These are phyloP conservation scores for Heteractis magnifica DNA, from an alignment of 92 coral and sea anemone species.

Conservation along the genomic window DNA sequence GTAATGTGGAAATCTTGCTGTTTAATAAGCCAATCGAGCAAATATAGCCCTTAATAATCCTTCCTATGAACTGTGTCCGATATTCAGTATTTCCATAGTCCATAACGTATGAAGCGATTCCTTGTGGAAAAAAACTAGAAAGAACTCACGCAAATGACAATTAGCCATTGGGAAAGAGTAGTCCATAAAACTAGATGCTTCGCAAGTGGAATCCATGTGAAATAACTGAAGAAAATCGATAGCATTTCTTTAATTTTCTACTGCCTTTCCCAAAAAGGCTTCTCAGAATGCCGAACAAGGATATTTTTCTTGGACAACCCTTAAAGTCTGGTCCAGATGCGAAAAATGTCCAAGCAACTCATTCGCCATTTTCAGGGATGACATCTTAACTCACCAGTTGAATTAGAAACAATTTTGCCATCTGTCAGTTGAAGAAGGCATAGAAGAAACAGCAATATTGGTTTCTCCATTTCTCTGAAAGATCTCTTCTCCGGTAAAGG, in stretches of 20 bases:
- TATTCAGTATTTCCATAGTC: neutral
- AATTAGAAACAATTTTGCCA: conserved; percentile 14
- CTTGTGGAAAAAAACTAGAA: neutral
- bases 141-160: neutral
- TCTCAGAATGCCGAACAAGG: neutral
- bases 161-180: neutral
- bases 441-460: conserved; percentile 19
- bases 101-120: neutral
- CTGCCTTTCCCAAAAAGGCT: neutral
- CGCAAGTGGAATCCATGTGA: neutral
- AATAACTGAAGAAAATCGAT: neutral
- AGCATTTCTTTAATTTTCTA: neutral
- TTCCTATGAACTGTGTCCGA: neutral
- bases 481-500: conserved; percentile 27
- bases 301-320: neutral
- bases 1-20: neutral
- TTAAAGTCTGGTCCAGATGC: conserved; percentile 5
- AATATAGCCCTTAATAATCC: neutral
- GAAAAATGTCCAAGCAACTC: neutral
- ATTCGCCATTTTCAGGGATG: conserved; percentile 17
- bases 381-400: conserved; percentile 35
- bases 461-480: conserved; percentile 26
- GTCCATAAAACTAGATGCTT: neutral
- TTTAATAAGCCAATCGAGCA: neutral
- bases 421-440: conserved; percentile 7